Conservation (phyloP, 2,113 vertebrate species). For the Entomyzon cyanotis region DNA sequence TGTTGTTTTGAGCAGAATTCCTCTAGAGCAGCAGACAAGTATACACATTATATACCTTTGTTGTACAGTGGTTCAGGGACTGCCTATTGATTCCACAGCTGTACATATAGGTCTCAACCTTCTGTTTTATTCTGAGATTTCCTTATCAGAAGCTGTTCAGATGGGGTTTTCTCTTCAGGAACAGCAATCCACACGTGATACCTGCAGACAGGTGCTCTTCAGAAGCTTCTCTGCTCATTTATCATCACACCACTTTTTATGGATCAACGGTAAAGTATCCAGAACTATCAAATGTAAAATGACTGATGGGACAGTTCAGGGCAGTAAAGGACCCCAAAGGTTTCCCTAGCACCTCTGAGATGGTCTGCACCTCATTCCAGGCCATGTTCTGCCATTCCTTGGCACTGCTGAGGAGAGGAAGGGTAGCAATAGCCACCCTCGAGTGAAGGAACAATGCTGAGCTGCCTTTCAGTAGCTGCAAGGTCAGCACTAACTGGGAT, state of each 20-base stretch:
- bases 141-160: background rate
- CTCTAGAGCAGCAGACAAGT: background rate
- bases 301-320: background rate
- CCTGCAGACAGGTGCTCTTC: background rate
- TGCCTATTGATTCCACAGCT: background rate
- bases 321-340: background rate
- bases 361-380: background rate
- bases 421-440: background rate
- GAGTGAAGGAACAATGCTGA: background rate
- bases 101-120: background rate
- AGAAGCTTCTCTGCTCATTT: background rate
- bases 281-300: background rate
- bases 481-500: background rate
- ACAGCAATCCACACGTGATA: background rate
- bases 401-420: background rate
- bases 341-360: background rate
- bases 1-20: background rate
- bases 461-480: background rate
- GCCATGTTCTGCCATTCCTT: background rate
- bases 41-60: background rate
- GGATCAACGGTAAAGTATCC: background rate
- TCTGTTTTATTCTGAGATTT: background rate
- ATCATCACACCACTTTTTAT: background rate
- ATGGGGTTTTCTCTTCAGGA: background rate
- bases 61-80: background rate